Evolutionary conservation across 2,888 invertebrate species (phyloP).

Genomic region (Antitype chi): DNA sequence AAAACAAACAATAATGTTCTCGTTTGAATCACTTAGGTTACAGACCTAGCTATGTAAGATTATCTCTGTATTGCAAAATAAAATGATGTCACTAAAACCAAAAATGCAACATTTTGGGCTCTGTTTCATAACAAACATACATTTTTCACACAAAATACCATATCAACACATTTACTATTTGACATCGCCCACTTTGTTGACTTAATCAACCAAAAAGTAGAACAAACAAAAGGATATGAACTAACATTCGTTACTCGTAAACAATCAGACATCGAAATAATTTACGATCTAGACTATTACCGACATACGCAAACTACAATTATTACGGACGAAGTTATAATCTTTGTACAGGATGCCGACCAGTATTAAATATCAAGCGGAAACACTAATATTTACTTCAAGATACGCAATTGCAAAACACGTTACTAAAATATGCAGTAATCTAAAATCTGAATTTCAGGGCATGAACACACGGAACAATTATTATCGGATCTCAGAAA

Average conservation of each 20-base stretch:
- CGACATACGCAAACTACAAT: slow-evolving; percentile 48
- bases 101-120: not conserved
- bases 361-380: slow-evolving; percentile 61
- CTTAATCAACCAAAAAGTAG: slow-evolving; percentile 30
- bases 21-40: not conserved
- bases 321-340: slow-evolving; percentile 52
- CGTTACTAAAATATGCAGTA: slow-evolving; percentile 32
- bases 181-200: slow-evolving; percentile 19
- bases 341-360: slow-evolving; percentile 60
- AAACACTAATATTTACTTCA: slow-evolving; percentile 63
- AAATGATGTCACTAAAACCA: not conserved
- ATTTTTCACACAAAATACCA: not conserved
- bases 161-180: not conserved
- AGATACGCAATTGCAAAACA: slow-evolving; percentile 56
- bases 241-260: slow-evolving; percentile 32
- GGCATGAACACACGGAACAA: slow-evolving; percentile 35
- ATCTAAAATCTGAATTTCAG: slow-evolving; percentile 19
- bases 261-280: slow-evolving; percentile 37
- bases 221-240: slow-evolving; percentile 43
- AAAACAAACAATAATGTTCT: not conserved
- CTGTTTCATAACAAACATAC: not conserved
- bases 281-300: slow-evolving; percentile 50
- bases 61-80: not conserved
- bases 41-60: not conserved
- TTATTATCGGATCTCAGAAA: slow-evolving; percentile 26